Base-by-base conservation (phyloP, 2,797 vertebrate genomes). In the Lepidocolaptes lacrymiger region DNA sequence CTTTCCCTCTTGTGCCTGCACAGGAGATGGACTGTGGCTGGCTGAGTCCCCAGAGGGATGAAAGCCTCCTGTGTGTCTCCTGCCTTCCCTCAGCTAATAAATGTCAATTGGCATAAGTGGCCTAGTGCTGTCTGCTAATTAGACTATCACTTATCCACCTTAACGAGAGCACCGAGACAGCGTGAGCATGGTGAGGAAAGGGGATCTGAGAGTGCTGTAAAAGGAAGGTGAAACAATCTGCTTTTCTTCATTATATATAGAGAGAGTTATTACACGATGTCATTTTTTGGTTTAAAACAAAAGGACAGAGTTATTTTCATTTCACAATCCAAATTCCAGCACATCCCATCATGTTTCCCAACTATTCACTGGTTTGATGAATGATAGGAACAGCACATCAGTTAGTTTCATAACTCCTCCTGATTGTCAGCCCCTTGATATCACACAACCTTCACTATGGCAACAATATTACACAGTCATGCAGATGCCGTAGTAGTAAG, bases 41-140 rank as follows among this genome's bases (percentile, higher is more conserved):
- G 54, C 49, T 75, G 46, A 69, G 81, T 73, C 46, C 55, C 66
- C 69, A 75, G 82, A 36, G 85, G 49, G 51, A 46, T 58, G 55
- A 72, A 91, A 89, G 23, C 26, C 26, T 71, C 49, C 8, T 10
- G 12, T 8, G n/a, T 20, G 27, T 51, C 73, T 77, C 28, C 72
- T 92, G 43, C 79, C 79, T 78, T 75, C 63, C 61, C 43, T 59
- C 66, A 62, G 79, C 79, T 92, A 81, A 94, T 92, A 85, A 94
- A 89, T 48, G 64, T 54, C 91, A 86, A 75, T 83, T 83, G 81
- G 22, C 62, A 72, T 74, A 81, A 89, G 69, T 88, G 79, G 64
- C 82, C 66, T 78, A 30, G 69, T 91, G 68, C 76, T 79, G 52
- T 39, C 87, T 95, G 79, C 82, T 96, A 93, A 96, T 93, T 86